Percentiles rank a stretch among this genome's conserved stretches.
Evolutionary conservation across 2,797 vertebrate genomes (phyloP).

Genomic region (Polyboroides typus): DNA sequence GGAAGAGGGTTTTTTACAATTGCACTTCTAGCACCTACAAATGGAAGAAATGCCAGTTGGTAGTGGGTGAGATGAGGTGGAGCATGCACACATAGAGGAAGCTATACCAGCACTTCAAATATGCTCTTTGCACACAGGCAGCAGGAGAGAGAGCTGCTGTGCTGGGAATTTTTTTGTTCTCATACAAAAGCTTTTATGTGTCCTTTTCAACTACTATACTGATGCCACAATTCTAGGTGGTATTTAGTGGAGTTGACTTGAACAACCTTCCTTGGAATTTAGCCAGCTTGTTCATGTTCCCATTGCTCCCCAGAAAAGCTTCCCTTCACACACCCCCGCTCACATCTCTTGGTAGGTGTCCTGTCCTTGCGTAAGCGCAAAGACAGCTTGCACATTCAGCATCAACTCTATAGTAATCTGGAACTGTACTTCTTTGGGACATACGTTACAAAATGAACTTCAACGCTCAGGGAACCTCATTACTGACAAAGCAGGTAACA

Average conservation of each 20-base stretch:
- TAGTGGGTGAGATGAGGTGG: background rate
- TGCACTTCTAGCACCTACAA: background rate
- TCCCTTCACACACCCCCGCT: background rate
- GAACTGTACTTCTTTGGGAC: background rate
- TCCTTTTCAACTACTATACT: background rate
- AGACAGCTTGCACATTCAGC: background rate
- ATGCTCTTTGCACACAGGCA: background rate
- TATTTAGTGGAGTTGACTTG: background rate
- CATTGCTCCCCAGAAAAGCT: background rate
- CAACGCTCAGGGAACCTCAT: background rate
- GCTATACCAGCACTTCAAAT: fast-evolving
- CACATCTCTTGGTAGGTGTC: background rate
- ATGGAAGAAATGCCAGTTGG: background rate
- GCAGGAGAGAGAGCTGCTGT: background rate
- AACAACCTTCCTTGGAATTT: background rate
- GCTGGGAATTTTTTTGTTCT: background rate
- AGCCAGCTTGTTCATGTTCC: background rate
- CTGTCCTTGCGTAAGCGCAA: background rate
- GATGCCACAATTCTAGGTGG: background rate
- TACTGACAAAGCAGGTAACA: background rate
- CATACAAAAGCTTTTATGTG: background rate
- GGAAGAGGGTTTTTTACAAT: background rate
- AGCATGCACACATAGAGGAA: background rate
- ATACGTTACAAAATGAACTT: background rate
- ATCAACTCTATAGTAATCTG: background rate